Base-by-base conservation (phyloP, 2,888 invertebrate genomes). In the Ommatoiulus sabulosus region DNA sequence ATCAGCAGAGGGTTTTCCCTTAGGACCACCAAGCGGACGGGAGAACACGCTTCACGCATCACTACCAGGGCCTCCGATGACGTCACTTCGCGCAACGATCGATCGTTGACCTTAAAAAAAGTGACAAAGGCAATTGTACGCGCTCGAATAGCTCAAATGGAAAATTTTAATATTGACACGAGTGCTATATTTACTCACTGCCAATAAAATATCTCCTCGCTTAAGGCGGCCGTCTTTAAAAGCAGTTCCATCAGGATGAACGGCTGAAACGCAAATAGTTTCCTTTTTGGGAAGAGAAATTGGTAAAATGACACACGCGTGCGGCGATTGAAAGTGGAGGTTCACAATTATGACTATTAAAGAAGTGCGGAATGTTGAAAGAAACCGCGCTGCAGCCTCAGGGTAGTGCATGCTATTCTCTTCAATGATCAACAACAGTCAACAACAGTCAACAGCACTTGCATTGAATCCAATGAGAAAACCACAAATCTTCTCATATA, bases 1-100 rank as follows among this genome's bases (percentile, higher is more conserved):
- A 91, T 90, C 8, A 90, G 89, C 87, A 91, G 90, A 0, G 91
- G 91, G 86, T 91, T 91, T 89, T 91, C 91, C 84, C 91, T 87
- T 57, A 91, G 89, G 44, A 91, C 90, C 72, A 91, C 90, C 57
- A 91, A 90, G 12, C 91, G 90, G 43, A 91, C 90, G 46, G 91
- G 91, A 10, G 91, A 91, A 10, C 91, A 86, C 15, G 91, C 90
- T 89, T 91, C 91, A 87, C 90, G 90, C 46, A 91, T 89, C 15
- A 90, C 90, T 44, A 89, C 88, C 20, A 91, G 89, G 17, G 91
- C 91, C 46, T 91, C 91, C 4, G 88, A 89, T 35, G 89, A 89
- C 35, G 90, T 89, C 24, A 90, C 89, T 35, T 91, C 90, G 6
- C 91, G 90, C 88, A 91, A 90, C 12, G 91, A 90, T n/a, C 89